These are phyloP conservation scores for Sternarchorhynchus goeldii DNA, from an alignment of 2,797 vertebrate genomes.

Conservation along the genomic window DNA sequence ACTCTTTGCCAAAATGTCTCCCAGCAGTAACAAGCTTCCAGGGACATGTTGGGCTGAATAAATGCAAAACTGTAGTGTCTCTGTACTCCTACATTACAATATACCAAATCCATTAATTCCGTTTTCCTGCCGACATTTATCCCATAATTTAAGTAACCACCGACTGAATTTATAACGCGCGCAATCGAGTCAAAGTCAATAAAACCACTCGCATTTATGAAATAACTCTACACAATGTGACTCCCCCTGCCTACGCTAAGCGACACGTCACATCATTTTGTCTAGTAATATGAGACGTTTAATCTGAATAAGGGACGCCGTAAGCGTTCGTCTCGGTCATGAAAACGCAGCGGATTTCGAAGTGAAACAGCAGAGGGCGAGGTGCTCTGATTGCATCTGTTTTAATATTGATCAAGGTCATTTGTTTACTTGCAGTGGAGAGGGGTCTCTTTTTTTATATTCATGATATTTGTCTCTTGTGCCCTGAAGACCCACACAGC, in stretches of 20 bases:
- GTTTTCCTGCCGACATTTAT: constrained; percentile 36
- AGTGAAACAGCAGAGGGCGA: background rate
- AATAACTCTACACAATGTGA: background rate
- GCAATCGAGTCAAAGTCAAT: constrained; percentile 36
- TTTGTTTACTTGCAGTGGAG: constrained; percentile 31
- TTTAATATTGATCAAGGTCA: constrained; percentile 44
- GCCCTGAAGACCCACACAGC: constrained; percentile 35
- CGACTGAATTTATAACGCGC: background rate
- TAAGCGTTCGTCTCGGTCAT: background rate
- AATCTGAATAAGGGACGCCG: constrained; percentile 19
- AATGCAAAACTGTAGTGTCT: constrained; percentile 35
- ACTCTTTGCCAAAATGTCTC: constrained; percentile 35
- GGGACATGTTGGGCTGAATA: constrained; percentile 34
- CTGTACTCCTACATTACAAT: constrained; percentile 16
- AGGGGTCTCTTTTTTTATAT: constrained; percentile 21
- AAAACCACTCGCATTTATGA: constrained; percentile 26
- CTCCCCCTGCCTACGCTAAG: background rate
- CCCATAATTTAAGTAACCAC: constrained; percentile 42
- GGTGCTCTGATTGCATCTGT: background rate
- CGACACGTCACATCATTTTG: too few species aligned
- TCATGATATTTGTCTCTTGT: constrained; percentile 44
- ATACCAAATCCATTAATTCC: constrained; percentile 42
- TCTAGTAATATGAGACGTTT: constrained; percentile 21
- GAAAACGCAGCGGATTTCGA: background rate
- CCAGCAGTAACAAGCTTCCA: constrained; percentile 5